Base-by-base conservation (phyloP, 2,113 vertebrate genomes). In the Gallinago paraguaiae region DNA sequence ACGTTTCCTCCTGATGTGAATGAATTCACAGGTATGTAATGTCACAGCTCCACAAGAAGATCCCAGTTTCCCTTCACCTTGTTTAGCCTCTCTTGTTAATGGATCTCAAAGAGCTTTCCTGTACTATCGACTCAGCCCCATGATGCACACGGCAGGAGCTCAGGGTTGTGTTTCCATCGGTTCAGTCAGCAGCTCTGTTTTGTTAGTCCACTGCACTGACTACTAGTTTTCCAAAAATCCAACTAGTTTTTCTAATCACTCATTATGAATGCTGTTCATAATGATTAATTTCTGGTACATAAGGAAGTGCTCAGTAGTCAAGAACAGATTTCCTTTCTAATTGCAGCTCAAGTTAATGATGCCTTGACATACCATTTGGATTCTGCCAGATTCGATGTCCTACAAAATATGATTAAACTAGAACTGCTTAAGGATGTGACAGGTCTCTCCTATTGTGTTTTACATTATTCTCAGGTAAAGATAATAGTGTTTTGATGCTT, bases 131-230 rank as follows among this genome's bases (percentile, higher is more conserved):
- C 54, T 53, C n/a, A 72, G 61, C n/a, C 2, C 0, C 31, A 17
- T 1, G 1, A 45, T 13, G 31, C n/a, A n/a, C 13, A 41, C 2
- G 0, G 7, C 37, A 79, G 64, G n/a, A 86, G 25, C 19, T 9
- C 14, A 3, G 56, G 33, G 33, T 35, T 3, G 9, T 23, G 51
- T 59, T 92, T 72, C 68, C 35, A 35, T 33, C 30, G 20, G 63
- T 51, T 70, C 65, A 33, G 31, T 33, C 60, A 46, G 56, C 53
- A 87, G 39, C 43, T 88, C 35, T 43, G 41, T 22, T 71, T 65
- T 14, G 11, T 70, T 50, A 78, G 56, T 81, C 33, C 33, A 59
- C 46, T 60, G 65, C 35, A 16, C 53, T 56, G 39, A 82, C 37
- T 63, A n/a, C 48, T 48, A 23, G 48, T 48, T 48, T 48, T 48